Base-by-base conservation (phyloP, 2,888 invertebrate species). In the Oxyteleia sp. region DNA sequence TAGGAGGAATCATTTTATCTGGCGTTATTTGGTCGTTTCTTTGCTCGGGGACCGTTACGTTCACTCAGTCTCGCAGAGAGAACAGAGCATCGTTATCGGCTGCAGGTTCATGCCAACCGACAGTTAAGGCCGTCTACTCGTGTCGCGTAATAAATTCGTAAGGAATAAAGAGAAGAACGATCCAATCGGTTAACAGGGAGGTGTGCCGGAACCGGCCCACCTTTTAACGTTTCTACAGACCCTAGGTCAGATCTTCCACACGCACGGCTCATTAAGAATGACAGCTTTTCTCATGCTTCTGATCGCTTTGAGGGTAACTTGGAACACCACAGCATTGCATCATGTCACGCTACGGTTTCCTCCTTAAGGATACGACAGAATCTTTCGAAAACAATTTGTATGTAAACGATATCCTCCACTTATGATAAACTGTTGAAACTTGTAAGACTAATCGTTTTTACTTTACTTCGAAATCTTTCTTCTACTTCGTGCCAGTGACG, bases 201-300 rank as follows among this genome's bases (percentile, higher is more conserved):
- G 93, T 91, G 92, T 92, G 92, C 90, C 93, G 89, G 90, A 90
- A 89, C 89, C 93, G 84, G 91, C 93, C 93, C 90, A 93, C 92
- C 93, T 93, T 93, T 93, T 93, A 93, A 90, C 92, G 89, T 92
- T 86, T 87, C 88, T 88, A 85, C 89, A 74, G 84, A 89, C 90
- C 89, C 90, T 81, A 78, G 82, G 75, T 86, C 80, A 84, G 82
- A 85, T 84, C 84, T 79, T 83, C 84, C 86, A 86, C 93, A 92
- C 92, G 92, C 92, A 92, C 90, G 82, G 86, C 87, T 90, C 91
- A 91, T 93, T 91, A 92, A 84, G 84, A 88, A 85, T 86, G 90
- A 92, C 92, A 92, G 90, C 90, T 87, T 86, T 87, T 85, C 87
- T 87, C 85, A 68, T 78, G 75, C 74, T 76, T 51, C 79, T 81